Evolutionary conservation across 1,140 invertebrate species (phyloP).

Genomic region (Pentalonia nigronervosa): DNA sequence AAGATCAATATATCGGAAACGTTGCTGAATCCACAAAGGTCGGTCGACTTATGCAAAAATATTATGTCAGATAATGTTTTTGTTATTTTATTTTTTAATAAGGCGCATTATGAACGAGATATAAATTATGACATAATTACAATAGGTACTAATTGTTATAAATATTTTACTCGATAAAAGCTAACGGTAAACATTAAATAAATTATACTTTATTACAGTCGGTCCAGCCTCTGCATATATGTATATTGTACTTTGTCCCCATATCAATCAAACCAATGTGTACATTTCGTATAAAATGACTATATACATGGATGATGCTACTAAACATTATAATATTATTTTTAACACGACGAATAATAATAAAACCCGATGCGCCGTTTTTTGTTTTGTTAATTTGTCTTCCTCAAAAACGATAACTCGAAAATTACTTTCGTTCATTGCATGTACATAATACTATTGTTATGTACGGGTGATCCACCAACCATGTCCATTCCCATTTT

Average conservation of each 20-base stretch:
- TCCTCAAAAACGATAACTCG: neutral
- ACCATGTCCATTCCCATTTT: too few species aligned
- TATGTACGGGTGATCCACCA: too few species aligned
- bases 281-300: conserved; percentile 14
- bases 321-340: neutral
- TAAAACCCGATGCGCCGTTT: neutral
- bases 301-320: neutral
- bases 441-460: neutral
- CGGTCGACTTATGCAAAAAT: neutral
- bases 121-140: neutral
- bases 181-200: neutral
- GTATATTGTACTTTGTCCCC: neutral
- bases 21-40: neutral
- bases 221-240: neutral
- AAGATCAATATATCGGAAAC: neutral
- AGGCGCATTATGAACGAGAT: neutral
- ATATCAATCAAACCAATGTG: neutral
- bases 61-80: neutral
- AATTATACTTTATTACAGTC: neutral
- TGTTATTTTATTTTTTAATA: neutral
- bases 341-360: neutral
- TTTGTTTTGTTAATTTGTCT: neutral
- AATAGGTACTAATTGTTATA: neutral
- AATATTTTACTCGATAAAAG: neutral
- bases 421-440: neutral